Evolutionary conservation across 2,797 vertebrate species (phyloP).

Genomic region (Dryobates pubescens): DNA sequence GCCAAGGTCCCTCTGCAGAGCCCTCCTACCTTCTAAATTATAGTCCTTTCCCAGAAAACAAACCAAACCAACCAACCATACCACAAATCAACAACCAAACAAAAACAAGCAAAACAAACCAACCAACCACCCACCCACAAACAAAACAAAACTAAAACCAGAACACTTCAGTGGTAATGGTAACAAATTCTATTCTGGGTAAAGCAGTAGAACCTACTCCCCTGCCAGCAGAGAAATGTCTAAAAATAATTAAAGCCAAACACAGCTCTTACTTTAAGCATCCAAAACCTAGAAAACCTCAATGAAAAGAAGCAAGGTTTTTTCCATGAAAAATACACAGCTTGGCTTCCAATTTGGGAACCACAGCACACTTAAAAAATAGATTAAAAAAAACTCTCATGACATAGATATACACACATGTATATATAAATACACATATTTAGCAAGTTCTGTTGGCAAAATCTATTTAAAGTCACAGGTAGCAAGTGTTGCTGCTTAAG

Average conservation of each 20-base stretch:
- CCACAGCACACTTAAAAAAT: not conserved
- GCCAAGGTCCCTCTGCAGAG: no score
- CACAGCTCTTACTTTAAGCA: not conserved
- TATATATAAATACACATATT: not conserved
- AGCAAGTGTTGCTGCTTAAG: not conserved
- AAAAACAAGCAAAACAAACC: no score
- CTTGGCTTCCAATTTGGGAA: not conserved
- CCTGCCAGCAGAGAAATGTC: not conserved
- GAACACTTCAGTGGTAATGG: not conserved
- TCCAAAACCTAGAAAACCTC: not conserved
- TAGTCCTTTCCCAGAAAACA: no score
- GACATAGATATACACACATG: not conserved
- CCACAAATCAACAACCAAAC: not conserved
- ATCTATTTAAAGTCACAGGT: not conserved
- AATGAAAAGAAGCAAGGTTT: not conserved
- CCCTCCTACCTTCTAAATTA: no score
- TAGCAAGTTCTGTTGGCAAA: not conserved
- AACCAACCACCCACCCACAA: no score
- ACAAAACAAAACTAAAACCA: not conserved
- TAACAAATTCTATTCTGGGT: not conserved
- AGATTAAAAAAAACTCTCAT: no score
- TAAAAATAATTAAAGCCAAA: conserved; percentile 25
- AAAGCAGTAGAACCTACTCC: not conserved
- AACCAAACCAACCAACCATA: no score
- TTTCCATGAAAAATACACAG: not conserved